Conservation (phyloP, 2,113 vertebrate species). For the Nycticorax nycticorax region DNA sequence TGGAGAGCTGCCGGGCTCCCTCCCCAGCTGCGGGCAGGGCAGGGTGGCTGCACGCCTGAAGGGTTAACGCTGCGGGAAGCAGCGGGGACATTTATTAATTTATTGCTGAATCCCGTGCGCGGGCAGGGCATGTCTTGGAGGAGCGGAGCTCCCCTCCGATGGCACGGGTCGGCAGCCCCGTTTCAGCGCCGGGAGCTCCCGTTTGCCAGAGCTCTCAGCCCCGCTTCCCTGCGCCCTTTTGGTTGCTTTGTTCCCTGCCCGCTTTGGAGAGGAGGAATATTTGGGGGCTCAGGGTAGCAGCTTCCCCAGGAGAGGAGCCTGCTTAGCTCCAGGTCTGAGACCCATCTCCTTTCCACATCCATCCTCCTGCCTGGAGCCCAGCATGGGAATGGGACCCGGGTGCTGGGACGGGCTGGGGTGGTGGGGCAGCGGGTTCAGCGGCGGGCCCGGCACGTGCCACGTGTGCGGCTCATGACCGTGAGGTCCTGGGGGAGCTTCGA, state of each 20-base stretch:
- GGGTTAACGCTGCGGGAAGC: background rate
- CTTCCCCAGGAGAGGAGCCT: background rate
- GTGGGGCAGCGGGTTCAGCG: accelerated
- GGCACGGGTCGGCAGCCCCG: background rate
- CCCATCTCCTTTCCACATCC: background rate
- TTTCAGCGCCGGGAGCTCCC: background rate
- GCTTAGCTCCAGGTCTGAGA: background rate
- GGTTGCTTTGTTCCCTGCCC: background rate
- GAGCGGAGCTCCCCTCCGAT: background rate
- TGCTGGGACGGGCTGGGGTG: background rate
- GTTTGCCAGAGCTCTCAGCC: background rate
- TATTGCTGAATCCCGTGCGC: background rate
- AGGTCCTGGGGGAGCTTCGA: background rate
- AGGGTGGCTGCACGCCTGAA: background rate
- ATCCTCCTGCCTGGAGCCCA: background rate
- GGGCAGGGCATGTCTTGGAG: background rate
- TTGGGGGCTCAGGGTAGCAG: background rate
- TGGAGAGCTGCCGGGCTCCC: background rate
- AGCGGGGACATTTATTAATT: background rate
- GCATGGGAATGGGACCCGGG: accelerated
- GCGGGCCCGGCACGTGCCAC: background rate
- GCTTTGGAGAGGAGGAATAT: background rate
- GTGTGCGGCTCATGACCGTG: background rate
- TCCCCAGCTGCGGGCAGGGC: background rate
- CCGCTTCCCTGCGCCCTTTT: background rate